These are phyloP conservation scores for Halyomorpha halys DNA, from an alignment of 1,140 invertebrate genomes.

Conservation along the genomic window DNA sequence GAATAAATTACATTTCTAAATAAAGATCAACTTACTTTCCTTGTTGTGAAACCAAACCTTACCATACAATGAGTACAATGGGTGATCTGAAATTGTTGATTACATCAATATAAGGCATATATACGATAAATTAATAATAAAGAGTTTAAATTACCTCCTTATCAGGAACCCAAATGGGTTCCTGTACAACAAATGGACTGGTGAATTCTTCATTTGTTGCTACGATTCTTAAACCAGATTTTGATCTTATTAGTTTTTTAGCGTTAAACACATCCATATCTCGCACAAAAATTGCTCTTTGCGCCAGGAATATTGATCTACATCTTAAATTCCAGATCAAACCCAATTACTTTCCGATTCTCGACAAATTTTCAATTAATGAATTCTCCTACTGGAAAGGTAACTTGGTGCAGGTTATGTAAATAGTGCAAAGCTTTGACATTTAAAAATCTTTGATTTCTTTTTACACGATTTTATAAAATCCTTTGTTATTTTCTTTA, in stretches of 20 bases:
- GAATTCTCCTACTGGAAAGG: too few relatives aligned
- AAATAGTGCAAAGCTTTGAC: too few relatives aligned
- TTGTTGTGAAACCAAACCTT: conserved; percentile 41
- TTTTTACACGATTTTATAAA: too few relatives aligned
- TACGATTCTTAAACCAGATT: conserved; percentile 37
- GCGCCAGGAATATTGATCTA: too few relatives aligned
- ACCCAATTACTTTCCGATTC: too few relatives aligned
- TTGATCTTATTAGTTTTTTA: conserved; percentile 36
- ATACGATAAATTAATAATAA: background rate
- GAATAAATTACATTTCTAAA: conserved; percentile 11
- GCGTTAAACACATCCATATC: conserved; percentile 7
- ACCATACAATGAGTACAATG: conserved; percentile 37
- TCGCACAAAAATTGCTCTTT: too few relatives aligned
- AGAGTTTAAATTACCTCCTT: conserved; percentile 32
- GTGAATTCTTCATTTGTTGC: conserved; percentile 31
- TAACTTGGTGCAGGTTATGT: too few relatives aligned
- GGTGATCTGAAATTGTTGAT: conserved; percentile 36
- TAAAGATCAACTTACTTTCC: conserved; percentile 37
- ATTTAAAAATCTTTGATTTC: too few relatives aligned
- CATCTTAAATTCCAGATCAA: too few relatives aligned
- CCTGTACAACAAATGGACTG: conserved; percentile 36
- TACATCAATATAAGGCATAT: conserved; percentile 1
- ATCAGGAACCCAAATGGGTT: conserved; percentile 37
- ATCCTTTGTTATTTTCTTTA: too few relatives aligned
- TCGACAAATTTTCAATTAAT: too few relatives aligned